phyloP scores from a whole-genome alignment of 2,888 invertebrate genomes.

The Eucriotettix oculatus region DNA sequence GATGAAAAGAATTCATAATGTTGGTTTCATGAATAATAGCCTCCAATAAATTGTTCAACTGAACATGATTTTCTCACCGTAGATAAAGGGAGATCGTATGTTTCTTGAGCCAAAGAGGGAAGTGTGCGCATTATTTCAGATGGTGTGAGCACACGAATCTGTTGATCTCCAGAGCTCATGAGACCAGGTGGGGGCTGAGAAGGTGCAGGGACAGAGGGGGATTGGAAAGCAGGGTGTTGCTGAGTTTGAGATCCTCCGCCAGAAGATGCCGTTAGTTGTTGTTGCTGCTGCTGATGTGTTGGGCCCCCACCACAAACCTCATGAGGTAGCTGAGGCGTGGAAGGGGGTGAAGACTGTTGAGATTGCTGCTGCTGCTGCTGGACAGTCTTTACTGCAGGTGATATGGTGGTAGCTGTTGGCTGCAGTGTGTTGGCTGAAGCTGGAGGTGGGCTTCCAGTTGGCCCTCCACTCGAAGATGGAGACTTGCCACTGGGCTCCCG shows the following conservation, averaged over 20 bases:
- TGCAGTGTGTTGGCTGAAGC: conserved; percentile 15
- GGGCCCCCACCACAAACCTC: neutral
- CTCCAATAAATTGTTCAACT: neutral
- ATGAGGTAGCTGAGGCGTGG: neutral
- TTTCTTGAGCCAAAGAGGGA: conserved; percentile 64
- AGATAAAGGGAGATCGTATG: conserved; percentile 41
- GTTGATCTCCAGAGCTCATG: conserved; percentile 43
- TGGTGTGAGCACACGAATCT: conserved; percentile 75
- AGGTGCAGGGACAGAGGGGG: neutral
- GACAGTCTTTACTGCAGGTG: conserved; percentile 2
- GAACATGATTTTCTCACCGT: conserved; percentile 18
- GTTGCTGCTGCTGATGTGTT: conserved; percentile 1
- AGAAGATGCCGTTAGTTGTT: conserved; percentile 13
- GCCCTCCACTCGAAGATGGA: neutral
- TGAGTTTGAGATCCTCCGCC: conserved; percentile 24
- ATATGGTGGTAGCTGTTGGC: no score
- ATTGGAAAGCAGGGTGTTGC: conserved; percentile 15
- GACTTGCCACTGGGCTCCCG: neutral
- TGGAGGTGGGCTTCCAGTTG: conserved; percentile 18
- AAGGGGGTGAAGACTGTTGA: conserved; percentile 8
- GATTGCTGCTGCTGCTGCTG: conserved; percentile 2
- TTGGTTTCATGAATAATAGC: no score
- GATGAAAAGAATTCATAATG: no score
- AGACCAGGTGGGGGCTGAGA: conserved; percentile 4
- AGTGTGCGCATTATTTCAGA: conserved; percentile 83